Conservation (phyloP, 2,113 vertebrate species). For the Oryctolagus cuniculus region mOryCun1.1 NC_091443.1:33769001-33769500, state of each 20-base stretch:
- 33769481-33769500: not conserved
- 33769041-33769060: not conserved
- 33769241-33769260: not conserved
- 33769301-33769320: fast-evolving
- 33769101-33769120: not conserved
- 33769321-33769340: not conserved
- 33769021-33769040: not conserved
- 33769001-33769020: not conserved
- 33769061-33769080: not conserved
- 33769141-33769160: not conserved
- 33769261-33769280: not conserved
- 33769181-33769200: not conserved
- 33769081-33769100: not conserved
- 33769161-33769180: not conserved
- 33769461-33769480: not conserved
- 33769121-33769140: not conserved
- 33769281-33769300: not conserved
- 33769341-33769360: not conserved
- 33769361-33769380: slow-evolving; percentile 2
- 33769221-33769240: not conserved
- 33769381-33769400: not conserved
- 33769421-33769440: not conserved
- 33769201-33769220: not conserved
- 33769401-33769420: not conserved
- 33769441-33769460: not conserved